Conservation (phyloP, 2,113 vertebrate species). For the Eupsittula cactorum region DNA sequence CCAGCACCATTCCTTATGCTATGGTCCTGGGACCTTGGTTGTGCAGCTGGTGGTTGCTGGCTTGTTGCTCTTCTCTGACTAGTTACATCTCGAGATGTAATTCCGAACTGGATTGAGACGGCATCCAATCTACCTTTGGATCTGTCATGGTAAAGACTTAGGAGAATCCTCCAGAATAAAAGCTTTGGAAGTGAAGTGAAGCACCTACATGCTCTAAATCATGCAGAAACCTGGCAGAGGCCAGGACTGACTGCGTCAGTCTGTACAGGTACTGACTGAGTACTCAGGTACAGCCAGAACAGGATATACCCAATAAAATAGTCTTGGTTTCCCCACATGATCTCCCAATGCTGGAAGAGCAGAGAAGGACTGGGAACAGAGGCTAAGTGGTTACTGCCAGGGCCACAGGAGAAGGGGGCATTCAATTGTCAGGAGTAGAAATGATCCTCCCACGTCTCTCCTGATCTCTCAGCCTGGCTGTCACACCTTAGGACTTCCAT, state of each 20-base stretch:
- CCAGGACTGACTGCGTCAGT: neutral
- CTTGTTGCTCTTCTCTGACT: neutral
- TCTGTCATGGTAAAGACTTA: neutral
- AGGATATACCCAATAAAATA: neutral
- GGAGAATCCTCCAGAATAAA: neutral
- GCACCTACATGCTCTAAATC: neutral
- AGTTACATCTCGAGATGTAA: neutral
- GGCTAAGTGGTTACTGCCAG: neutral
- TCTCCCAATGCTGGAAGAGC: neutral
- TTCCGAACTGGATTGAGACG: neutral
- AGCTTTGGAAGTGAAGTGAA: neutral
- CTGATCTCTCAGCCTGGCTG: neutral
- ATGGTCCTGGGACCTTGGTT: neutral
- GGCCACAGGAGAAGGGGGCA: neutral
- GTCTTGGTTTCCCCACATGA: neutral
- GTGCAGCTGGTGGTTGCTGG: neutral
- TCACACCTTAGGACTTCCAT: rapidly evolving
- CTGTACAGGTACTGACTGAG: too few species aligned
- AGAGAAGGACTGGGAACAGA: neutral
- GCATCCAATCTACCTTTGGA: neutral
- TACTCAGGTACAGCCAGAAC: neutral
- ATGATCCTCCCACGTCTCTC: neutral
- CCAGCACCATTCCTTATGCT: neutral
- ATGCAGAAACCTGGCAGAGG: neutral
- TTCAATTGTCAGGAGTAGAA: neutral